Evolutionary conservation across 2,888 invertebrate species (phyloP).

Genomic region (Hypercompe scribonia): DNA sequence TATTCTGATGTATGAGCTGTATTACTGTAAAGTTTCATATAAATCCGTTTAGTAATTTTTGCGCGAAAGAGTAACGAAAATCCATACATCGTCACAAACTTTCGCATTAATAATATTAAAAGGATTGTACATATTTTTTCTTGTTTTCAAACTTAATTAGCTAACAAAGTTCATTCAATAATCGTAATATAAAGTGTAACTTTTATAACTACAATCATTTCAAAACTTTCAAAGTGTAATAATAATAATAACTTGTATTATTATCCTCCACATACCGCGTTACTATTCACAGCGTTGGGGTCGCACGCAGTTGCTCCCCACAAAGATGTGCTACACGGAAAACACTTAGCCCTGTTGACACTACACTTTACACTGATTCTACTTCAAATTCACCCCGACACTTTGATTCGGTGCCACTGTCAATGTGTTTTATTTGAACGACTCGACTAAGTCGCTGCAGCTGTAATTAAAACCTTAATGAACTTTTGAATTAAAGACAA

Average conservation of each 20-base stretch:
- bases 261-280: constrained; percentile 29
- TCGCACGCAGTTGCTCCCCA: constrained; percentile 57
- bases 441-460: constrained; percentile 32
- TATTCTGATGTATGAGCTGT: too few relatives aligned
- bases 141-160: not conserved
- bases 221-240: not conserved
- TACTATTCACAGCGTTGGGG: constrained; percentile 25
- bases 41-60: too few relatives aligned
- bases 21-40: too few relatives aligned
- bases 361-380: constrained; percentile 81
- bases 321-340: constrained; percentile 79
- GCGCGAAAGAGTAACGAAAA: too few relatives aligned
- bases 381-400: constrained; percentile 64
- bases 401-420: constrained; percentile 58
- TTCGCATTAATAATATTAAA: too few relatives aligned
- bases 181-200: not conserved
- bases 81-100: too few relatives aligned
- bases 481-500: constrained; percentile 8
- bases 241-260: constrained; percentile 11
- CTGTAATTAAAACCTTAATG: constrained; percentile 36
- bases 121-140: too few relatives aligned
- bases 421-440: constrained; percentile 40
- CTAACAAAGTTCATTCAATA: not conserved
- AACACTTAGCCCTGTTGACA: constrained; percentile 85
- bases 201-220: not conserved